Evolutionary conservation across 2,113 vertebrate species (phyloP).

Genomic region (Paramormyrops kingsleyae): DNA sequence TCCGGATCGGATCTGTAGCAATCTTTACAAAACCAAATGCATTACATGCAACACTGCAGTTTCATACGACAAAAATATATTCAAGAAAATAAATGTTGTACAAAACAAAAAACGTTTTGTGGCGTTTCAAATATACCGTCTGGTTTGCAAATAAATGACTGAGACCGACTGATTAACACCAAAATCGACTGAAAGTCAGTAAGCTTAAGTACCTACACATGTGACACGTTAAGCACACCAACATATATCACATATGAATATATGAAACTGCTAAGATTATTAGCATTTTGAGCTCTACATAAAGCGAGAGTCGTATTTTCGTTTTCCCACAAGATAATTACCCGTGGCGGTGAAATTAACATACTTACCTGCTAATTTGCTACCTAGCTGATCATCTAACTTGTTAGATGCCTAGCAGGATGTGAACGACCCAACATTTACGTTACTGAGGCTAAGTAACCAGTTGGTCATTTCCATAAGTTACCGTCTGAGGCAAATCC

Average conservation of each 20-base stretch:
- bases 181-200: conserved; percentile 6
- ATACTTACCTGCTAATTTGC: not conserved
- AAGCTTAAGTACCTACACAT: not conserved
- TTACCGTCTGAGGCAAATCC: conserved; percentile 11
- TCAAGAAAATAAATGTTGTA: not conserved
- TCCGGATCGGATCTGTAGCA: conserved; percentile 16
- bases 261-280: not conserved
- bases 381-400: not conserved
- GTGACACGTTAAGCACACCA: conserved; percentile 9
- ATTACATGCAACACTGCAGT: conserved; percentile 36
- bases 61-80: conserved; percentile 10
- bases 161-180: not conserved
- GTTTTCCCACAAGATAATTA: not conserved
- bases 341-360: not conserved
- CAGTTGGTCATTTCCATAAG: not conserved
- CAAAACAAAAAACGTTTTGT: not conserved
- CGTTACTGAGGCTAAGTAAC: not conserved
- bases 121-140: not conserved
- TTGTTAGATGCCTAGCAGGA: not conserved
- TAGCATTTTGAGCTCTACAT: not conserved
- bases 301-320: not conserved
- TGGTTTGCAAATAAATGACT: conserved; percentile 2
- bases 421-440: not conserved
- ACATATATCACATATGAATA: not conserved
- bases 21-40: conserved; percentile 25